A percentile compares a stretch with the other conserved stretches of the same genome.
Conservation (phyloP, 2,113 vertebrate species). For the Phalacrocorax carbo region DNA sequence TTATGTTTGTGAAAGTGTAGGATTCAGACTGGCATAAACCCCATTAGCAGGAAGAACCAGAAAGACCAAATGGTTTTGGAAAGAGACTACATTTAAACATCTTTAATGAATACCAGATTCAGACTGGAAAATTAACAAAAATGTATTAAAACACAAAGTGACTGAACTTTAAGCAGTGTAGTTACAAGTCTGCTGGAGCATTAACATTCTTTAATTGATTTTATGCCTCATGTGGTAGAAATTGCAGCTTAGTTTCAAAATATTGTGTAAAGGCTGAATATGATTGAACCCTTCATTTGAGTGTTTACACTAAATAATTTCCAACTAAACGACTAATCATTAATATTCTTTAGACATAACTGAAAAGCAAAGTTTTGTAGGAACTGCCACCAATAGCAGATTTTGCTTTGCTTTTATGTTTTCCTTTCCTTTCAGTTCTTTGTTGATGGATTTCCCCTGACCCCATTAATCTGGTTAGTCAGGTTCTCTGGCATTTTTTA, state of each 20-base stretch:
- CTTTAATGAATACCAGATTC: slow-evolving; percentile 17
- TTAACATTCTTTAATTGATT: slow-evolving; percentile 57
- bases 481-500: slow-evolving; percentile 68
- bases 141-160: not conserved
- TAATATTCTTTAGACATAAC: not conserved
- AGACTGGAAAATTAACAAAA: slow-evolving; percentile 43
- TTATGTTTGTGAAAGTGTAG: not conserved
- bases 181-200: slow-evolving; percentile 18
- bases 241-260: slow-evolving; percentile 41
- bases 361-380: not conserved
- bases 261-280: not conserved
- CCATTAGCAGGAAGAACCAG: not conserved
- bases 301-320: slow-evolving; percentile 18
- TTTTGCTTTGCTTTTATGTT: slow-evolving; percentile 53
- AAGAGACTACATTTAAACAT: not conserved
- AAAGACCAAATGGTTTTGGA: slow-evolving; percentile 26
- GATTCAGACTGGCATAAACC: not conserved
- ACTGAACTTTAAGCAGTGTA: slow-evolving; percentile 21
- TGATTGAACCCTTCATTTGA: slow-evolving; percentile 27
- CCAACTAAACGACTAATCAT: not conserved
- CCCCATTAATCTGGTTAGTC: slow-evolving; percentile 53
- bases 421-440: slow-evolving; percentile 11
- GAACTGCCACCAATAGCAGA: not conserved
- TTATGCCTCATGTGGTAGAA: slow-evolving; percentile 47
- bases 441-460: not conserved